Evolutionary conservation across 2,113 vertebrate genomes (phyloP).

Genomic region (Triplophysa rosa): DNA sequence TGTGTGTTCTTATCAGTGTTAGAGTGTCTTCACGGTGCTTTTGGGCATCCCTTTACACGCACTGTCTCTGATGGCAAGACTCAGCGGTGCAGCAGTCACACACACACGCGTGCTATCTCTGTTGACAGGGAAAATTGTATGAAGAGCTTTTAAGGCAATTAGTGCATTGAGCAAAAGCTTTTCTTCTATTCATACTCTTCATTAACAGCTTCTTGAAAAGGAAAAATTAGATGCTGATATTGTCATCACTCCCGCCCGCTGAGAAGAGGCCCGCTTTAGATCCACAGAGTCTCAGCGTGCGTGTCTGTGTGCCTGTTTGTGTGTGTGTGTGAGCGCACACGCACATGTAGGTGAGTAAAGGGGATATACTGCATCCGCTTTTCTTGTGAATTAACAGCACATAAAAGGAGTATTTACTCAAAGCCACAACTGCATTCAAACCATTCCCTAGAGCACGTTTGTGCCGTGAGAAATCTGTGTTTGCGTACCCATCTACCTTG

Average conservation of each 20-base stretch:
- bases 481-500: constrained; percentile 9
- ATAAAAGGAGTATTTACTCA: constrained; percentile 34
- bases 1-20: constrained; percentile 21
- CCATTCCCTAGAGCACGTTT: constrained; percentile 15
- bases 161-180: constrained; percentile 74
- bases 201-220: constrained; percentile 77
- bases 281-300: constrained; percentile 53
- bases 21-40: constrained; percentile 51
- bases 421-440: constrained; percentile 29
- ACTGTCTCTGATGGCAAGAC: constrained; percentile 54
- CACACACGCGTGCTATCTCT: constrained; percentile 61
- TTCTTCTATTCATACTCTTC: constrained; percentile 75
- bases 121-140: constrained; percentile 77
- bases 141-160: constrained; percentile 80
- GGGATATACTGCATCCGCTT: constrained; percentile 10
- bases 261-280: constrained; percentile 22
- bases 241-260: constrained; percentile 68
- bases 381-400: constrained; percentile 41
- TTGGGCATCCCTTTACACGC: constrained; percentile 65
- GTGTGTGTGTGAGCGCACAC: not conserved
- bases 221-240: constrained; percentile 62
- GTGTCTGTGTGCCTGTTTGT: constrained; percentile 44
- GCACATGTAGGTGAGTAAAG: constrained; percentile 28
- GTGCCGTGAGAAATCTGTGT: constrained; percentile 23
- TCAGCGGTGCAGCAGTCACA: constrained; percentile 39